These are phyloP conservation scores for Ivindomyrus marchei DNA, from an alignment of 2,113 vertebrate genomes.

Conservation along the genomic window DNA sequence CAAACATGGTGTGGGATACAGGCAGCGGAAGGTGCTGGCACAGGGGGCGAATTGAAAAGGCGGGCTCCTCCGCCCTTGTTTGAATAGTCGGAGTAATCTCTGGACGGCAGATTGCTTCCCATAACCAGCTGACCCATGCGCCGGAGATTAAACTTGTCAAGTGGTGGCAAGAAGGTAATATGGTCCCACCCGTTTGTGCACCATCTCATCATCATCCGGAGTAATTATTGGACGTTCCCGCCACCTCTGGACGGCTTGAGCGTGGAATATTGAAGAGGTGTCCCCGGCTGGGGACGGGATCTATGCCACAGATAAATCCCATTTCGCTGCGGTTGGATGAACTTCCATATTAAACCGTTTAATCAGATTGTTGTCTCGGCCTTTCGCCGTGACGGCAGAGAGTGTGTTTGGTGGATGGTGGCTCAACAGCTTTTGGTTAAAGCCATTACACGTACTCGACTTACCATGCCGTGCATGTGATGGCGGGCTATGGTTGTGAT, in stretches of 20 bases:
- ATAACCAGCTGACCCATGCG: conserved; percentile 50
- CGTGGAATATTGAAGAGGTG: not conserved
- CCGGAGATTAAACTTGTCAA: conserved; percentile 50
- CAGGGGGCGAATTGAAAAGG: not conserved
- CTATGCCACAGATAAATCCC: not conserved
- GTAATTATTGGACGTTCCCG: conserved; percentile 21
- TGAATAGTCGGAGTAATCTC: conserved; percentile 45
- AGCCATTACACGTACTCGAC: not conserved
- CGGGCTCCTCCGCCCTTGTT: conserved; percentile 17
- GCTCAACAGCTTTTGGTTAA: not conserved
- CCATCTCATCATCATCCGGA: not conserved
- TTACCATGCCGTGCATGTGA: not conserved
- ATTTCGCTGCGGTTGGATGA: not conserved
- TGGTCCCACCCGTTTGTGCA: conserved; percentile 21
- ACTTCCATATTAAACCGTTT: not conserved
- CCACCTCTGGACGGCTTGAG: not conserved
- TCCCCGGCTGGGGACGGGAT: not conserved
- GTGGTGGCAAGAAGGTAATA: conserved; percentile 27
- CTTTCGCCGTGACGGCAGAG: not conserved
- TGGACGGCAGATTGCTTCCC: conserved; percentile 46
- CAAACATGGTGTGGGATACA: not conserved
- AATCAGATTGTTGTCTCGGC: not conserved
- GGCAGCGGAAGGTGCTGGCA: not conserved
- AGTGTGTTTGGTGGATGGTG: not conserved
- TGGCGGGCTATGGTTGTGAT: not conserved